Evolutionary conservation across 2,888 invertebrate genomes (phyloP).

Genomic region (Brenthis daphne): DNA sequence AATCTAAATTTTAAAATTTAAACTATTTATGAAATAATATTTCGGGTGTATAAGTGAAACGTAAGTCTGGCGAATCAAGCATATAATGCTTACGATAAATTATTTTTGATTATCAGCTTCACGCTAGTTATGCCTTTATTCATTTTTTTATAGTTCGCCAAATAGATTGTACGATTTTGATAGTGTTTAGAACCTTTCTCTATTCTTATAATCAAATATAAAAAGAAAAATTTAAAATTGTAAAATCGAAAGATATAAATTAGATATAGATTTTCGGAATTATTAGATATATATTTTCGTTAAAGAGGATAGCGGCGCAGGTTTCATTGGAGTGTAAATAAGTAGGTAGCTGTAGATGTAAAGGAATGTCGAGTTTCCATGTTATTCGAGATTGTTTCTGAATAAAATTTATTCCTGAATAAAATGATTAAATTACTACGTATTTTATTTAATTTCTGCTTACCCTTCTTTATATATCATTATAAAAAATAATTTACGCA

Average conservation of each 20-base stretch:
- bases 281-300: conserved; percentile 65
- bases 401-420: conserved; percentile 74
- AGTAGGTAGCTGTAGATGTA: conserved; percentile 45
- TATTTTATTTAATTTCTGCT: conserved; percentile 13
- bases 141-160: neutral
- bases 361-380: conserved; percentile 43
- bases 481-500: no score
- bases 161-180: conserved; percentile 28
- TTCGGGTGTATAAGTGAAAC: conserved; percentile 11
- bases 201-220: conserved; percentile 47
- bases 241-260: conserved; percentile 60
- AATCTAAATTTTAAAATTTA: conserved; percentile 29
- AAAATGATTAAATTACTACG: conserved; percentile 56
- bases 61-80: conserved; percentile 29
- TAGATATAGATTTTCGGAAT: conserved; percentile 53
- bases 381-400: conserved; percentile 61
- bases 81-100: conserved; percentile 27
- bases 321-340: conserved; percentile 51
- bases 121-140: conserved; percentile 18
- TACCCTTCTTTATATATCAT: no score
- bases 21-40: conserved; percentile 27
- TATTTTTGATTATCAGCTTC: conserved; percentile 25
- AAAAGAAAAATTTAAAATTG: conserved; percentile 49
- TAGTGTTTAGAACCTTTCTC: conserved; percentile 52
- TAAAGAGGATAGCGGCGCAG: conserved; percentile 55